phyloP scores from a whole-genome alignment of 2,888 invertebrate genomes.

The Antheraea assamensis region DNA sequence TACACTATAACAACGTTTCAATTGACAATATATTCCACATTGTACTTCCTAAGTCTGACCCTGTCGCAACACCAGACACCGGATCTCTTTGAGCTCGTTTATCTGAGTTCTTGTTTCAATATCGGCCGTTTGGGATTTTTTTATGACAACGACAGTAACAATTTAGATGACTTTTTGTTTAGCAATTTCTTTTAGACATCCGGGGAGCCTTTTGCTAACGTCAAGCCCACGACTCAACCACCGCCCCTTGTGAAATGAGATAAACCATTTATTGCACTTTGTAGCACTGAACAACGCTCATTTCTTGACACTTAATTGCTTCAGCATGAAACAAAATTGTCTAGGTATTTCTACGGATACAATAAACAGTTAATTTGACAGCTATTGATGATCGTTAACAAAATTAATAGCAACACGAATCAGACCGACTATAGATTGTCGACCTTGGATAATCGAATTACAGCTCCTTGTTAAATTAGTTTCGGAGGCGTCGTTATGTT shows the following conservation, averaged over 20 bases:
- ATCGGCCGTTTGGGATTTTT: constrained; percentile 47
- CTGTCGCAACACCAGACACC: constrained; percentile 18
- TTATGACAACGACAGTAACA: constrained; percentile 38
- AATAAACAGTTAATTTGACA: neutral
- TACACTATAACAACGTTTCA: neutral
- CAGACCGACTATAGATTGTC: no score
- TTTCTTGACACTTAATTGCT: constrained; percentile 3
- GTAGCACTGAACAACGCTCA: neutral
- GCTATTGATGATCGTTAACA: neutral
- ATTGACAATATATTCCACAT: neutral
- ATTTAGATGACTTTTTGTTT: constrained; percentile 38
- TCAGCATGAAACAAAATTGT: neutral
- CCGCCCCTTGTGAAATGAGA: constrained; percentile 2
- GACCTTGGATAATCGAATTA: no score
- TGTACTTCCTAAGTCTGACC: neutral
- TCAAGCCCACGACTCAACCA: neutral
- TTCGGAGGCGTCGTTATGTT: no score
- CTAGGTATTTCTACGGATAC: neutral
- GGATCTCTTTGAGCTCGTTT: constrained; percentile 30
- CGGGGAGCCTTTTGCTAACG: constrained; percentile 38
- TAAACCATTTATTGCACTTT: constrained; percentile 1
- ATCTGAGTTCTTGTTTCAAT: constrained; percentile 43
- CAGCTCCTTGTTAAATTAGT: no score
- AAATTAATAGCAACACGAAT: no score
- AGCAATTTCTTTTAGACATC: constrained; percentile 39